These are phyloP conservation scores for Ormyrus thymus DNA, from an alignment of 2,888 invertebrate species.

Conservation along the genomic window DNA sequence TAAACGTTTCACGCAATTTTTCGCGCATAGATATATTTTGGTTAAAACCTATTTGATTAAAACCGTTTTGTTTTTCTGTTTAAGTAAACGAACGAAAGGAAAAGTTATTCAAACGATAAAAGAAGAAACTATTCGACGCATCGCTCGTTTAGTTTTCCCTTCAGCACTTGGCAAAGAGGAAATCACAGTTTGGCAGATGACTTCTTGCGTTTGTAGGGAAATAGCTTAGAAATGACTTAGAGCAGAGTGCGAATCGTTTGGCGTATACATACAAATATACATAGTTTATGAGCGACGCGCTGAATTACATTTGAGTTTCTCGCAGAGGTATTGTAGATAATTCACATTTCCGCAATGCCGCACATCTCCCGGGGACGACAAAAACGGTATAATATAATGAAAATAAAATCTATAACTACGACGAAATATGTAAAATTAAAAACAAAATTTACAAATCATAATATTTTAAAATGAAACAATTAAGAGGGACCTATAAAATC, in stretches of 20 bases:
- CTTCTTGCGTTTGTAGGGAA: conserved; percentile 31
- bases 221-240: conserved; percentile 45
- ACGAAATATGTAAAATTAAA: conserved; percentile 32
- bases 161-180: conserved; percentile 48
- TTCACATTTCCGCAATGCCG: conserved; percentile 37
- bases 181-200: conserved; percentile 47
- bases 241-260: conserved; percentile 41
- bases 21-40: background rate
- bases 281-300: conserved; percentile 32
- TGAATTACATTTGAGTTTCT: conserved; percentile 31
- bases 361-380: background rate
- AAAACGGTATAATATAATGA: conserved; percentile 3
- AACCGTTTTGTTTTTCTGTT: conserved; percentile 10
- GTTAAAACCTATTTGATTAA: conserved; percentile 11
- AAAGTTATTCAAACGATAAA: conserved; percentile 14
- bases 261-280: conserved; percentile 17
- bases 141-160: conserved; percentile 36
- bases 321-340: conserved; percentile 20
- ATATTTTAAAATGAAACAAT: conserved; percentile 21
- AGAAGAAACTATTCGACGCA: conserved; percentile 24
- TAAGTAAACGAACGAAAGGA: conserved; percentile 28
- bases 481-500: background rate
- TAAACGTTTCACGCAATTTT: conserved; percentile 10
- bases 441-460: conserved; percentile 43
- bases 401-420: conserved; percentile 31